Percentiles rank a stretch among this genome's conserved stretches.
Conservation (phyloP, 2,888 invertebrate species). For the Drosophila helvetica region DNA sequence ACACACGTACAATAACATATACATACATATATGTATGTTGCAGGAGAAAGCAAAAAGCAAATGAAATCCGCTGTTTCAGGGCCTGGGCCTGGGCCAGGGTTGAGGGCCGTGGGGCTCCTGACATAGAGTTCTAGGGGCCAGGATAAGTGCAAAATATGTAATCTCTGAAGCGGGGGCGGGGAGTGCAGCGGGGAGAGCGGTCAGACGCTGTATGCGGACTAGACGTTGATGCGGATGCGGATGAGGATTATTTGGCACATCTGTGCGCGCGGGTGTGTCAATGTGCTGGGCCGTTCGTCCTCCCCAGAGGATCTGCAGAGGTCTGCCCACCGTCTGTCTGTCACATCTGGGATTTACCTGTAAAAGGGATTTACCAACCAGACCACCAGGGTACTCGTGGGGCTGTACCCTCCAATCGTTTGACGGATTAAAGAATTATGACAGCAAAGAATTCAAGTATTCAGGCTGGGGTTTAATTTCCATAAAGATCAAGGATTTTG, state of each 20-base stretch:
- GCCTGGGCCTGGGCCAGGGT: no score
- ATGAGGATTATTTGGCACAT: constrained; percentile 33
- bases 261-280: constrained; percentile 18
- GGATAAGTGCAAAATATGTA: constrained; percentile 76
- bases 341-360: constrained; percentile 13
- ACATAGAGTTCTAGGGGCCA: constrained; percentile 30
- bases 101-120: no score
- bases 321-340: constrained; percentile 26
- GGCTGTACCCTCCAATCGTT: not conserved
- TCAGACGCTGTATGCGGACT: constrained; percentile 5
- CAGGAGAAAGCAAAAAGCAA: constrained; percentile 27
- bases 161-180: constrained; percentile 46
- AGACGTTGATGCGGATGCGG: not conserved
- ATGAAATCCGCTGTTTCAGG: constrained; percentile 41
- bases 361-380: not conserved
- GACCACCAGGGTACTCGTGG: not conserved
- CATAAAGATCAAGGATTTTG: no score
- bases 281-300: constrained; percentile 34
- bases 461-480: not conserved
- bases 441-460: no score
- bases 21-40: not conserved
- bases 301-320: constrained; percentile 23
- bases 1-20: no score
- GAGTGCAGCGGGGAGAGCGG: constrained; percentile 48
- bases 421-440: not conserved